Base-by-base conservation (phyloP, 2,797 vertebrate species). In the Lutjanus argentimaculatus region DNA sequence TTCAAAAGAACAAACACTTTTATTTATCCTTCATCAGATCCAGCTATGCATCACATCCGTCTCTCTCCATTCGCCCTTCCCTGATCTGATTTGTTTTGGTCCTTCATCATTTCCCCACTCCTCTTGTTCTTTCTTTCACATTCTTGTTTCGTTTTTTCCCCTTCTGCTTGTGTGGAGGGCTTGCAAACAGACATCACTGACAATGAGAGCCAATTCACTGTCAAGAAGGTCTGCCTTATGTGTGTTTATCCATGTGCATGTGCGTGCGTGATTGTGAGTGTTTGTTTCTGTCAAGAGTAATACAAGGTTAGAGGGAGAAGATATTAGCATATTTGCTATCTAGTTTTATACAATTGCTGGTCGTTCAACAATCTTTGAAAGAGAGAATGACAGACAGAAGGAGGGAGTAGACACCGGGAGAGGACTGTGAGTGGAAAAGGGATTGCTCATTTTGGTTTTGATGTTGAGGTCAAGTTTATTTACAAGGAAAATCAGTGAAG, bases 391-490 rank as follows among this genome's bases (percentile, higher is more conserved):
- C 55, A 77, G 52, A 62, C 43, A 57, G 67, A 79, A 71, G 19
- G 69, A 67, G 58, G 57, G 16, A 53, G 40, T 3, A 42, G 56
- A 64, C 42, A 45, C 10, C 40, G 43, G 55, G 45, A 45, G 10
- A 72, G n/a, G 53, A 65, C 36, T 59, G 53, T 42, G 68, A 81
- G 45, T 48, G 56, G 48, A 72, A 61, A 51, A 68, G 46, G 69
- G 43, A 89, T 91, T 82, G 80, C 55, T 88, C 76, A 57, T 65
- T 72, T 25, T 16, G 62, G 52, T 80, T 84, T 83, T 79, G 72
- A 83, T 83, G 75, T 61, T 66, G 52, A 73, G 86, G 87, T 92
- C 88, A 88, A 78, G 80, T 86, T 88, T 84, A 86, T 89, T 88
- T 88, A 64, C 80, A 75, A 53, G 67, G 45, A 69, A 84, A 82